Evolutionary conservation across 2,113 vertebrate genomes (phyloP).

Genomic region (Lepus americanus): DNA sequence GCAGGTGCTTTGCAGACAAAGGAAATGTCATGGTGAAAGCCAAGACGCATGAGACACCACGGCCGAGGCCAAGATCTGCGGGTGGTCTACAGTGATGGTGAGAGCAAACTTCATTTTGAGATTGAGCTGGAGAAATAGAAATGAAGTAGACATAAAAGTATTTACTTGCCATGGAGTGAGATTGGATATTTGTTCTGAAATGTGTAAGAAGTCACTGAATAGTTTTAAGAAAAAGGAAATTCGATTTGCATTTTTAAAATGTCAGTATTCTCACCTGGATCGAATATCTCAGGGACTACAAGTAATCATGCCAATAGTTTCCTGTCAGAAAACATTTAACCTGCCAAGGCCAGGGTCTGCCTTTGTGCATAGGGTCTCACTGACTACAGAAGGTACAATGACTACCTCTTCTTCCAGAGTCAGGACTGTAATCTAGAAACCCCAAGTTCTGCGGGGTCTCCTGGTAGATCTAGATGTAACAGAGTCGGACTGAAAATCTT

Average conservation of each 20-base stretch:
- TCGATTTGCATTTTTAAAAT: neutral
- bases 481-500: neutral
- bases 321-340: neutral
- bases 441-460: neutral
- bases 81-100: no score
- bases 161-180: neutral
- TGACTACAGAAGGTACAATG: neutral
- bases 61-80: neutral
- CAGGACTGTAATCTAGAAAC: neutral
- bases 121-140: neutral
- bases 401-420: neutral
- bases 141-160: neutral
- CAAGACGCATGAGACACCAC: neutral
- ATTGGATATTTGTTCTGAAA: neutral
- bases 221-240: conserved; percentile 23
- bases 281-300: neutral
- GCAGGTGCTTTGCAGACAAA: neutral
- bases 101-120: neutral
- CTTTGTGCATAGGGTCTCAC: neutral
- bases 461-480: neutral
- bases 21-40: neutral
- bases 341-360: neutral
- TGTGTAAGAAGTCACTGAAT: neutral
- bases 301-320: neutral
- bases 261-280: neutral